Percentiles rank a stretch among this genome's conserved stretches.
These are phyloP conservation scores for Melieria picta DNA, from an alignment of 2,888 invertebrate genomes.

Conservation along the genomic window DNA sequence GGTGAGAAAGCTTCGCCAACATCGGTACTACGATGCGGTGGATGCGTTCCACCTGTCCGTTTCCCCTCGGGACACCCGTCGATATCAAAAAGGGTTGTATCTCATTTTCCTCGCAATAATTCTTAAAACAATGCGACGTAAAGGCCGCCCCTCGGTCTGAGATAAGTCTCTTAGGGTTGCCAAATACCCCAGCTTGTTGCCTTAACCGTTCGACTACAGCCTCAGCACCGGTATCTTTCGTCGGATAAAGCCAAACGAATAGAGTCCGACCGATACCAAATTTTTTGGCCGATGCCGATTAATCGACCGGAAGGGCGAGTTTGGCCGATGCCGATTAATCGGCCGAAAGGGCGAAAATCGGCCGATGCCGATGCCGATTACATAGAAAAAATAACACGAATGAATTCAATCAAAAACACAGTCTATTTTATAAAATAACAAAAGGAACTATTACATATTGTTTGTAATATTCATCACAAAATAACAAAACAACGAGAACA, in stretches of 20 bases:
- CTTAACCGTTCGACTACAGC: slow-evolving; percentile 52
- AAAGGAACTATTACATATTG: no score
- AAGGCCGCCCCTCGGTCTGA: slow-evolving; percentile 60
- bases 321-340: no score
- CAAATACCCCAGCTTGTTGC: slow-evolving; percentile 30
- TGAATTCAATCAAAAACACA: no score
- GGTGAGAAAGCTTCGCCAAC: slow-evolving; percentile 2
- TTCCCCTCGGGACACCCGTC: slow-evolving; percentile 55
- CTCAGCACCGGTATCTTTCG: slow-evolving; percentile 22
- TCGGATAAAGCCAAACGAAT: neutral
- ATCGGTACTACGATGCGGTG: slow-evolving; percentile 47
- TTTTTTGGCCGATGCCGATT: no score
- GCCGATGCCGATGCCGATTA: no score
- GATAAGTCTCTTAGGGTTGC: slow-evolving; percentile 52
- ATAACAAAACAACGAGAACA: no score
- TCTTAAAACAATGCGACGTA: slow-evolving; percentile 53
- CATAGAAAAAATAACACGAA: no score
- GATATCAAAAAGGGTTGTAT: slow-evolving; percentile 48
- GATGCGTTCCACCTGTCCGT: slow-evolving; percentile 57
- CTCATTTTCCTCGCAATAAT: slow-evolving; percentile 51
- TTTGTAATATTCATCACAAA: no score
- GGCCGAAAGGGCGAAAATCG: no score
- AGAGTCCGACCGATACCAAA: no score
- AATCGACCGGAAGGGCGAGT: no score
- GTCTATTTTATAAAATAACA: no score